Evolutionary conservation across 2,888 invertebrate species (phyloP), one percentile per base, ranked within the genome.

Genomic region (Fragum fragum): DNA sequence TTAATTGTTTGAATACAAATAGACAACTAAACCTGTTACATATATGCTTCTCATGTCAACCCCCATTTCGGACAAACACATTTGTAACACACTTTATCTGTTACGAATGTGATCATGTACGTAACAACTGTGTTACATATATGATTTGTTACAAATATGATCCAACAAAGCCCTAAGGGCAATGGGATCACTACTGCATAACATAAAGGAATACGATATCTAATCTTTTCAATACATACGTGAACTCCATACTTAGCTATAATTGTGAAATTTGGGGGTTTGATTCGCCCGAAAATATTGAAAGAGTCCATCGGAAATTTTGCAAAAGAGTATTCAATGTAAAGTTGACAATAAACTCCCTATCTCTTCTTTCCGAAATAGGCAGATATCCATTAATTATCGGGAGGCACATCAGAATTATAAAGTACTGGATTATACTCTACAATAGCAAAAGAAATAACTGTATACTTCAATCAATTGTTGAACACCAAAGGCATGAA

Each of bases 231-330:
- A 66, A 77, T 63, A 32, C 63, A 14, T 72, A 32, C 66, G 71
- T 71, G 21, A 21, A 7, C 21, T 72, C 77, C 23, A 72, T 77
- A 53, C 28, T 78, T 23, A 78, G 63, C 53, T 78, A 73, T 57
- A 21, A 32, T 1, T 78, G 73, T 23, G 78, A 78, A 39, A 66
- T 78, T 1, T 78, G 73, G 78, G 78, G 78, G 21, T 72, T 66
- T 73, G 39, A 26, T 16, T 32, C 39, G n/a, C 36, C 72, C 11
- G 77, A 77, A 29, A 63, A 66, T n/a, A 28, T 73, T 16, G 77
- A 73, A 55, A 29, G 68, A 9, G 73, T 78, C 6, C 78, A 73
- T 57, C 47, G 55, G n/a, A 78, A 73, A 47, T 78, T 73, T 66
- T 53, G 66, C 21, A 73, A 78, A 57, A 32, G 73, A 42, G 1